phyloP scores from a whole-genome alignment of 2,797 vertebrate species.

The Gastrophryne carolinensis region DNA sequence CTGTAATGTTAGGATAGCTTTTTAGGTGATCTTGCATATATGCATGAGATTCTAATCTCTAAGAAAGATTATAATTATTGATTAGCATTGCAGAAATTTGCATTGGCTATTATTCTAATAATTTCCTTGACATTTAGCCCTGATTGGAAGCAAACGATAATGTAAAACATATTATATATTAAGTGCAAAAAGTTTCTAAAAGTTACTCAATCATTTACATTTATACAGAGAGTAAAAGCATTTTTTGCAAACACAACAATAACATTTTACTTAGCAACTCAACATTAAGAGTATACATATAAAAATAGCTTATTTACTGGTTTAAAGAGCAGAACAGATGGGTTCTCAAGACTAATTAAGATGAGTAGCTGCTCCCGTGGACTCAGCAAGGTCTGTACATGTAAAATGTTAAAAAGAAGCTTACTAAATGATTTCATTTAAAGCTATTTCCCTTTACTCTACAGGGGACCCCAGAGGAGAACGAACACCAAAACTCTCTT shows the following conservation, averaged over 20 bases:
- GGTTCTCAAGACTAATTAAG: constrained; percentile 10
- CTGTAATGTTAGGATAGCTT: too few relatives aligned
- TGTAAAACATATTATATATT: not conserved
- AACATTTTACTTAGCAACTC: constrained; percentile 21
- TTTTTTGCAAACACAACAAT: not conserved
- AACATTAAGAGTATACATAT: not conserved
- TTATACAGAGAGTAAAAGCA: not conserved
- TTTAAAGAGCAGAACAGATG: not conserved
- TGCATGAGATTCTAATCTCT: too few relatives aligned
- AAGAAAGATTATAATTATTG: too few relatives aligned
- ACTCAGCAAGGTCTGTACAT: not conserved
- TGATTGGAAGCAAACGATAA: not conserved
- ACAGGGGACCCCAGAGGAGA: not conserved
- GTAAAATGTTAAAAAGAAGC: not conserved
- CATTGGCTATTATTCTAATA: not conserved
- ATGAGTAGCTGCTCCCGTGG: not conserved
- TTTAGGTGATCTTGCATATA: too few relatives aligned
- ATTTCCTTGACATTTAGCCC: not conserved
- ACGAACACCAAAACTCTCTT: constrained; percentile 5
- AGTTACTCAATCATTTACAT: not conserved
- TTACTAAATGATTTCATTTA: constrained; percentile 32
- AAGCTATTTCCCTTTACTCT: not conserved
- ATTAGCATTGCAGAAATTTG: too few relatives aligned
- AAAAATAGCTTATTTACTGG: not conserved
- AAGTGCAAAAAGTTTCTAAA: not conserved